Evolutionary conservation across 2,888 invertebrate genomes (phyloP).

Genomic region (Synergus itoensis): DNA sequence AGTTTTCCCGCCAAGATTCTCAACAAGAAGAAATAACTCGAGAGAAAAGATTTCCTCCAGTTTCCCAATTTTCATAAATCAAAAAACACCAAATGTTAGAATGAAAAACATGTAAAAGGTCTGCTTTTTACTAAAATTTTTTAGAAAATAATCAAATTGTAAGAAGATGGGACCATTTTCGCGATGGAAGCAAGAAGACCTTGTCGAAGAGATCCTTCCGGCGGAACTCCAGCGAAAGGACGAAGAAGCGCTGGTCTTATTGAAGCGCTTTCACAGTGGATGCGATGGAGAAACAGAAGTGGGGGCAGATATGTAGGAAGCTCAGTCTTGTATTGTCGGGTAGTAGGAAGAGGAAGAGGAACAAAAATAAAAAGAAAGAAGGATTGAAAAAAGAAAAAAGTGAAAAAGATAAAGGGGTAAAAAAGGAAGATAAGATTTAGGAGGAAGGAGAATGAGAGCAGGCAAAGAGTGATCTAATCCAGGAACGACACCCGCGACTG

Average conservation of each 20-base stretch:
- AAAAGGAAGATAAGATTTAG: background rate
- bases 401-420: background rate
- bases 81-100: background rate
- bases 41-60: background rate
- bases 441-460: background rate
- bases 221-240: constrained; percentile 55
- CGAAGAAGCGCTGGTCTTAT: constrained; percentile 56
- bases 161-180: background rate
- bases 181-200: constrained; percentile 12
- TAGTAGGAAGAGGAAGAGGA: constrained; percentile 32
- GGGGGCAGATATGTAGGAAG: constrained; percentile 54
- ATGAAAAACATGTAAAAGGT: background rate
- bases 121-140: background rate
- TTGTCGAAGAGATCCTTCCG: constrained; percentile 56
- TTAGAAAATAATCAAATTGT: background rate
- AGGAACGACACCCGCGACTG: constrained; percentile 64
- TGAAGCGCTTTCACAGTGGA: constrained; percentile 55
- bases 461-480: constrained; percentile 59
- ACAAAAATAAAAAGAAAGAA: constrained; percentile 22
- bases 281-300: constrained; percentile 48
- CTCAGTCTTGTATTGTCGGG: constrained; percentile 46
- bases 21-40: background rate
- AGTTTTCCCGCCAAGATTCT: constrained; percentile 6
- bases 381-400: background rate
- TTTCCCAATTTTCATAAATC: background rate